Evolutionary conservation across 2,113 vertebrate species (phyloP), one percentile per base, ranked within the genome.

Genomic region (Melanotaenia duboulayi): DNA sequence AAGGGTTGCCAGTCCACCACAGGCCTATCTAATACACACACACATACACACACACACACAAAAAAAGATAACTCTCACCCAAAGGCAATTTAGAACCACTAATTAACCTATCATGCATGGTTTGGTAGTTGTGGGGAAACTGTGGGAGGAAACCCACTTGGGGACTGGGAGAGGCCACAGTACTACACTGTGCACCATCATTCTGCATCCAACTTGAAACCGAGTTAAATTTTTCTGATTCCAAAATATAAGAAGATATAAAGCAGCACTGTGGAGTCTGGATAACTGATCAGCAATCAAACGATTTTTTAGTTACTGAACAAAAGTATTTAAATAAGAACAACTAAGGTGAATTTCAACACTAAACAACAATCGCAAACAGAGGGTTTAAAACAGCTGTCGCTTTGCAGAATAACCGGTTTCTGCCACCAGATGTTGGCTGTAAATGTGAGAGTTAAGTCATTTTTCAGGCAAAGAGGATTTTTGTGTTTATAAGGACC

Each of bases 381-480:
- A 25, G 13, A 8, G 13, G 49, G 28, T 28, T 46, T 64, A 13
- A 37, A 23, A 35, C 58, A 51, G 58, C 39, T 20, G 23, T 39
- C 17, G 8, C 24, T 44, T 40, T 49, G 54, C 56, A 56, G n/a
- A 62, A 56, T 40, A 23, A 37, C 23, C 58, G 23, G 65, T 46
- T 61, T 24, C 35, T 48, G 14, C 17, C 12, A 28, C 42, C 70
- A 79, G 64, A 79, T 74, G 70, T 49, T 74, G 50, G n/a, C 65
- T 28, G 50, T 61, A 19, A 62, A 62, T 56, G 52, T 19, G 13
- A 42, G n/a, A 55, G 19, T 25, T 67, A 54, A 39, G 37, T 28
- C 9, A 24, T 65, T 64, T 75, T 40, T n/a, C 11, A 11, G n/a
- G 22, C 20, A 52, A 73, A 66, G 28, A 35, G 14, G 17, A 40